Evolutionary conservation across 2,797 vertebrate species (phyloP), one percentile per base, ranked within the genome.

Genomic region (Danio choprae): DNA sequence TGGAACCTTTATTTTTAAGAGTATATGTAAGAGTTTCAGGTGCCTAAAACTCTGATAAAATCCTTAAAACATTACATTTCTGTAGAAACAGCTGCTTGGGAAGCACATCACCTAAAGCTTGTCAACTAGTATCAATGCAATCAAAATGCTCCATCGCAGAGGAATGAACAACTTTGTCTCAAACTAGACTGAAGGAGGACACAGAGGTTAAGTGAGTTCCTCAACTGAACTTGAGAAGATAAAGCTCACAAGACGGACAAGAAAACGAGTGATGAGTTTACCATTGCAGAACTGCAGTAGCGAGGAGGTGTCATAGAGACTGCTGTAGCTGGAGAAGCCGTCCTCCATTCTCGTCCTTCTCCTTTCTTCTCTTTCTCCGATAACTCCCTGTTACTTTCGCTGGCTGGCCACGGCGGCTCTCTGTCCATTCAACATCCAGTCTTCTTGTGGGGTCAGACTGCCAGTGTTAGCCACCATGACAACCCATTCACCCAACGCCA

Each of bases 201-300:
- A 51, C 18, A 22, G 38, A 20, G n/a, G 46, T 60, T 29, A 79
- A 41, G 6, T n/a, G 67, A 50, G 3, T 16, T 22, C 29, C 18
- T 46, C 2, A 60, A 16, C 8, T 50, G 43, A 69, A 56, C 64
- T 15, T 44, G 44, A n/a, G 38, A 46, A n/a, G 59, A 60, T 8
- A 44, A 6, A 29, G 40, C 55, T 71, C 51, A 71, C 55, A 20
- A 36, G 55, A 73, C 22, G 63, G 15, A 56, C 62, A 67, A 38
- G 41, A 38, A 84, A 81, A 60, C 55, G 76, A 69, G 71, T 82
- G 75, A 86, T 77, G 88, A 82, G 85, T 86, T 95, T 95, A 98
- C 97, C 97, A 86, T 97, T 98, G 93, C 97, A 98, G 94, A 98
- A 98, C 94, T 97, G 97, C 77, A 98, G 95, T 93, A 98, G 94